phyloP scores from a whole-genome alignment of 2,797 vertebrate genomes.

The Pteronotus mesoamericanus region DNA sequence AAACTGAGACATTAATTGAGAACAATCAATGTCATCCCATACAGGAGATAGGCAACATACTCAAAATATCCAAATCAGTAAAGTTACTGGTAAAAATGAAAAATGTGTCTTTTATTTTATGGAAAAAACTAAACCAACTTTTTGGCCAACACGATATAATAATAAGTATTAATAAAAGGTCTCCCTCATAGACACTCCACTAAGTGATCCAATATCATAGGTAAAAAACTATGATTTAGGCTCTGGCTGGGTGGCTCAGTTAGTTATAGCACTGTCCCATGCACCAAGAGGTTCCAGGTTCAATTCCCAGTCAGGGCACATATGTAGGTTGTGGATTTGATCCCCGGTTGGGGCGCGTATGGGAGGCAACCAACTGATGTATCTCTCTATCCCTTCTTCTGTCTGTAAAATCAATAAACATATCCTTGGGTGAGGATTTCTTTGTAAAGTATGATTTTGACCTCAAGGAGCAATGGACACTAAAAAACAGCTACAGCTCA shows the following conservation, averaged over 20 bases:
- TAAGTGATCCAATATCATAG: background rate
- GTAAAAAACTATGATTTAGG: background rate
- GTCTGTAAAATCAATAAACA: background rate
- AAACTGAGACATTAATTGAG: background rate
- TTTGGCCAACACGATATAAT: background rate
- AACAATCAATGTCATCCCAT: background rate
- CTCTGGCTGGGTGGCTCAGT: background rate
- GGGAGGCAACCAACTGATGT: background rate
- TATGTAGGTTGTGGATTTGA: background rate
- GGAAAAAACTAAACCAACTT: background rate
- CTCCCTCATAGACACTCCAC: background rate
- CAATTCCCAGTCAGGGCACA: background rate
- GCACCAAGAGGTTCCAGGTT: background rate
- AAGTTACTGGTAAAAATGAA: background rate
- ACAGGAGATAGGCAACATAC: background rate
- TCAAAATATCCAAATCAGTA: background rate
- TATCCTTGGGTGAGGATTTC: background rate
- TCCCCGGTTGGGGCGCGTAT: background rate
- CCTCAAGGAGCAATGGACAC: background rate
- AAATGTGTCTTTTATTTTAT: background rate
- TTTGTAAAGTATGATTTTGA: background rate
- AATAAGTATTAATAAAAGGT: background rate
- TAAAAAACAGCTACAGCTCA: background rate
- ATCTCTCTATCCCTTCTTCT: background rate
- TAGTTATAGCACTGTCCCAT: background rate